phyloP scores from a whole-genome alignment of 2,797 vertebrate genomes.

The Lepilemur ruficaudatus region DNA sequence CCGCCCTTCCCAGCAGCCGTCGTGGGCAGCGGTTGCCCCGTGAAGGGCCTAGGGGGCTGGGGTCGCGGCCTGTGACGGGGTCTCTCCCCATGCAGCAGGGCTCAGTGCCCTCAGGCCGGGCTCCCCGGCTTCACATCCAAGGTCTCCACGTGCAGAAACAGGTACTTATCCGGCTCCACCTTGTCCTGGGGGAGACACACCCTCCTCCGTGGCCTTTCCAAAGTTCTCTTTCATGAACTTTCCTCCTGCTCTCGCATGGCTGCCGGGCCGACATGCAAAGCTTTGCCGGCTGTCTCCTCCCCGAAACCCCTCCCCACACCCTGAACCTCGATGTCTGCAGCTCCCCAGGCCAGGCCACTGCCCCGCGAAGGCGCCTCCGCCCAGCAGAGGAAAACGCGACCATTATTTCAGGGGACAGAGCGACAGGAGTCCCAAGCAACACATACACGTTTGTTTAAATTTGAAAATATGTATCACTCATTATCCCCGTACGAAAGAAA shows the following conservation, averaged over 20 bases:
- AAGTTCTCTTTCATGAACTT: neutral
- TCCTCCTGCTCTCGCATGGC: neutral
- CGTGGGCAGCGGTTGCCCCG: too few relatives aligned
- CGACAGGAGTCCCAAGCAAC: neutral
- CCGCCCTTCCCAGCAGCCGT: neutral
- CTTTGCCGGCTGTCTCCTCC: too few relatives aligned
- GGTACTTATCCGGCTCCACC: neutral
- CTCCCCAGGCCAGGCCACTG: too few relatives aligned
- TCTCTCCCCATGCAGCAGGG: neutral
- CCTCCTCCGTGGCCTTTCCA: neutral
- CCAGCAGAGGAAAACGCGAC: accelerated
- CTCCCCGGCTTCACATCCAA: neutral
- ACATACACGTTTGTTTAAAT: too few relatives aligned
- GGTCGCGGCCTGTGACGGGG: too few relatives aligned
- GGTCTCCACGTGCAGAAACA: neutral
- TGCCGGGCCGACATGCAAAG: too few relatives aligned
- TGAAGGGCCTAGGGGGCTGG: too few relatives aligned
- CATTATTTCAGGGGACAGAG: neutral
- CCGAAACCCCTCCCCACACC: too few relatives aligned
- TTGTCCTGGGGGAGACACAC: neutral
- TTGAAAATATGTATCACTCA: neutral
- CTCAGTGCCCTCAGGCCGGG: neutral
- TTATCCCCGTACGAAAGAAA: neutral
- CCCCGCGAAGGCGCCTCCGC: neutral
- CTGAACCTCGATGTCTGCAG: too few relatives aligned